These are phyloP conservation scores for Apamea sordens DNA, from an alignment of 2,888 invertebrate genomes.

Conservation along the genomic window DNA sequence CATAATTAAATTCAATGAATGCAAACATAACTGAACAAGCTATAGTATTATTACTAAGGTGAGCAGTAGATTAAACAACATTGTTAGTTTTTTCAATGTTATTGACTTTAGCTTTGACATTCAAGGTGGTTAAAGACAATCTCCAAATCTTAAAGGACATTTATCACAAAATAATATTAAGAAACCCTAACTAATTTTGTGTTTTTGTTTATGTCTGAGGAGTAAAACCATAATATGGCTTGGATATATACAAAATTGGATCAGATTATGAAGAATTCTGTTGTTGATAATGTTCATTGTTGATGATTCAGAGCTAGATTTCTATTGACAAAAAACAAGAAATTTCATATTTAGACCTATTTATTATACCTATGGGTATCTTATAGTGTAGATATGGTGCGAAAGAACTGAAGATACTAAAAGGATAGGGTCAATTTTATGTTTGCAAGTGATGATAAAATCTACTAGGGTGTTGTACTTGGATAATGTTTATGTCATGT, in stretches of 20 bases:
- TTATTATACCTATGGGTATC: not conserved
- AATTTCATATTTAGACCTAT: not conserved
- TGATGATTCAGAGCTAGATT: not conserved
- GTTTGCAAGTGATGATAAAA: not conserved
- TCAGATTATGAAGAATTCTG: not conserved
- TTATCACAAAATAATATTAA: slow-evolving; percentile 10
- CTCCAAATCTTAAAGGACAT: slow-evolving; percentile 31
- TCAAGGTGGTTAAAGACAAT: slow-evolving; percentile 43
- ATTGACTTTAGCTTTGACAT: slow-evolving; percentile 37
- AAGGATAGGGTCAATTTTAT: not conserved
- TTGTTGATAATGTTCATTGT: not conserved
- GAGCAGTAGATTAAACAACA: slow-evolving; percentile 39
- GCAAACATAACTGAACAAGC: slow-evolving; percentile 18
- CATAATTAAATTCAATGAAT: slow-evolving; percentile 16
- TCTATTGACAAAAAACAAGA: not conserved
- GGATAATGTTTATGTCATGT: not conserved
- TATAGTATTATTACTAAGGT: slow-evolving; percentile 37
- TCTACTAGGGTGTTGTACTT: not conserved
- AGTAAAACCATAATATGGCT: not conserved
- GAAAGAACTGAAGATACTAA: not conserved
- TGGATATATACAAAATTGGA: not conserved
- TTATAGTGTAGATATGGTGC: not conserved
- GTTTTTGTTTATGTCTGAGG: slow-evolving; percentile 4
- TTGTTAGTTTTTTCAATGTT: slow-evolving; percentile 47
- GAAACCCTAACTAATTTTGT: slow-evolving; percentile 1